A percentile compares a stretch with the other conserved stretches of the same genome.
phyloP scores from a whole-genome alignment of 2,888 invertebrate genomes.

The Lepetodrilus schrolli region DNA sequence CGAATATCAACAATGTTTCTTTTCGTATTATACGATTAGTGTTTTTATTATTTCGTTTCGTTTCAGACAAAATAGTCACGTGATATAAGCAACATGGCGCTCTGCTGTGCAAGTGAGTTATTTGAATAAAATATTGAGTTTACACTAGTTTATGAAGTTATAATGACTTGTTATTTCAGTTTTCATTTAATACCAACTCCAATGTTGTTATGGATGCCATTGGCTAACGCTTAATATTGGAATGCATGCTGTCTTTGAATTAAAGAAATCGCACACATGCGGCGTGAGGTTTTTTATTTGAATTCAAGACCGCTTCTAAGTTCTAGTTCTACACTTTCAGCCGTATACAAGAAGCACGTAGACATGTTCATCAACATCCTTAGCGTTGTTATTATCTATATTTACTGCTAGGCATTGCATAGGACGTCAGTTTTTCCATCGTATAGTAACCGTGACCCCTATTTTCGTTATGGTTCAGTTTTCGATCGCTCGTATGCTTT shows the following conservation, averaged over 20 bases:
- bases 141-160: no score
- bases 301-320: no score
- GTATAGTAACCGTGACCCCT: not conserved
- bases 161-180: slow-evolving; percentile 38
- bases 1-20: no score
- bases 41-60: not conserved
- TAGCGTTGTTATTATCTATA: not conserved
- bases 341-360: no score
- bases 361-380: not conserved
- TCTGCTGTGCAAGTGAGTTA: slow-evolving; percentile 64
- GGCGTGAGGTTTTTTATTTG: not conserved
- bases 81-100: slow-evolving; percentile 67
- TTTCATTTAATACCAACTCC: not conserved
- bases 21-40: not conserved
- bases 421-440: no score
- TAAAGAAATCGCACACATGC: no score
- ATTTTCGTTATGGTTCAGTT: slow-evolving; percentile 4
- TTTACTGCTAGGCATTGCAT: no score
- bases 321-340: no score
- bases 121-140: no score
- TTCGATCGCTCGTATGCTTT: not conserved
- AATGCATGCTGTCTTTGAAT: not conserved
- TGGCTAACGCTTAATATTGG: no score
- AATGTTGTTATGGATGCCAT: no score
- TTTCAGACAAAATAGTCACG: slow-evolving; percentile 43